Conservation (phyloP, 2,888 invertebrate genomes). For the Dasysyrphus tricinctus region DNA sequence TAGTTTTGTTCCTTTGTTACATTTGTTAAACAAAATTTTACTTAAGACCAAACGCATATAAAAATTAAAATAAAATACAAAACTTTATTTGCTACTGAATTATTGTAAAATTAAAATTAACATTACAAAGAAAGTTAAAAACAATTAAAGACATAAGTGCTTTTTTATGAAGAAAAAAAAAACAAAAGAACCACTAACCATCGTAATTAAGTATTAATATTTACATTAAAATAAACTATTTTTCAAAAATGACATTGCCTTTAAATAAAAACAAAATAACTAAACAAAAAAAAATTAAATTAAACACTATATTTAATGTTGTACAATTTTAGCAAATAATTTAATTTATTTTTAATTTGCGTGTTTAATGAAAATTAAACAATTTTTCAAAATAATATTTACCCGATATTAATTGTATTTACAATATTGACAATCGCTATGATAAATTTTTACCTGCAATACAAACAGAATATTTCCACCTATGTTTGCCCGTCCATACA, state of each 20-base stretch:
- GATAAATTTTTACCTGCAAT: conserved; percentile 50
- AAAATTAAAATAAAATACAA: conserved; percentile 53
- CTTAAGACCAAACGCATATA: conserved; percentile 59
- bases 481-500: conserved; percentile 67
- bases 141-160: conserved; percentile 68
- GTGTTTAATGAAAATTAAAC: conserved; percentile 24
- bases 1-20: conserved; percentile 47
- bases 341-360: conserved; percentile 41
- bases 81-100: conserved; percentile 40
- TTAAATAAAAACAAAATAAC: conserved; percentile 32
- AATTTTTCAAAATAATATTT: conserved; percentile 38
- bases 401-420: conserved; percentile 48
- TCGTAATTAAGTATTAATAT: conserved; percentile 69
- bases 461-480: conserved; percentile 62
- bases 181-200: conserved; percentile 67
- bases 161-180: conserved; percentile 65
- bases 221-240: conserved; percentile 65
- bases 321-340: conserved; percentile 50
- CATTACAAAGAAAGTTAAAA: conserved; percentile 69
- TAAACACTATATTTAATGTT: conserved; percentile 54
- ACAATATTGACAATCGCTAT: conserved; percentile 73
- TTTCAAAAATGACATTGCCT: conserved; percentile 70
- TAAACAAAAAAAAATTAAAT: conserved; percentile 5
- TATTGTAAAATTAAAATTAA: conserved; percentile 67
- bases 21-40: conserved; percentile 41